Conservation (phyloP, 2,113 vertebrate genomes). For the Nanger granti region DNA sequence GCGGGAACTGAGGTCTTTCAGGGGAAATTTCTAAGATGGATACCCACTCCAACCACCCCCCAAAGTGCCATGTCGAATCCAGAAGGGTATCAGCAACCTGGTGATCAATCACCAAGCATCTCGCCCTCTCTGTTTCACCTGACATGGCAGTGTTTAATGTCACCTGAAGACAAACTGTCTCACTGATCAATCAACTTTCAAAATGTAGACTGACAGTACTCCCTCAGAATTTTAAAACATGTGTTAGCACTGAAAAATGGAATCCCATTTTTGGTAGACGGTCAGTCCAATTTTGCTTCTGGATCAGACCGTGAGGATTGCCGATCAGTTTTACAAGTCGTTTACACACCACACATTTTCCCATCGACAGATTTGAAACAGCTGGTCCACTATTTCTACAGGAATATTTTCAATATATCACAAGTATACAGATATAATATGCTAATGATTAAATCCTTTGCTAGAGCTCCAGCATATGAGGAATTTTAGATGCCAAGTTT, state of each 20-base stretch:
- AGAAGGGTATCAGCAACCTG: not conserved
- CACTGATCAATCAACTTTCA: not conserved
- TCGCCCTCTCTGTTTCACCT: fast-evolving
- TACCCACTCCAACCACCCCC: not conserved
- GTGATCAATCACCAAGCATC: not conserved
- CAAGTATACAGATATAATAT: not conserved
- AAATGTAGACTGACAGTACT: fast-evolving
- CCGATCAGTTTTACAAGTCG: not conserved
- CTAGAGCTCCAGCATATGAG: too few relatives aligned
- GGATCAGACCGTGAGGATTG: not conserved
- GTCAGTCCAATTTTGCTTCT: not conserved
- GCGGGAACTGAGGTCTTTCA: not conserved
- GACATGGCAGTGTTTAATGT: fast-evolving
- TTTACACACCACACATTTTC: not conserved
- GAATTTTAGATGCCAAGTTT: not conserved
- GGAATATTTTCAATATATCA: not conserved
- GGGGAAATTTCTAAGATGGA: not conserved
- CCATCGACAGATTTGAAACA: not conserved
- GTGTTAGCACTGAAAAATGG: not conserved
- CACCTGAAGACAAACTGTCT: fast-evolving
- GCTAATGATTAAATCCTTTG: not conserved
- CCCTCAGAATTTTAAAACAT: too few relatives aligned
- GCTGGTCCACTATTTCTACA: not conserved
- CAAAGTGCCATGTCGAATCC: not conserved
- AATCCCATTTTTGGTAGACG: not conserved